Conservation (phyloP, 2,113 vertebrate genomes). For the Oceanodroma tethys region DNA sequence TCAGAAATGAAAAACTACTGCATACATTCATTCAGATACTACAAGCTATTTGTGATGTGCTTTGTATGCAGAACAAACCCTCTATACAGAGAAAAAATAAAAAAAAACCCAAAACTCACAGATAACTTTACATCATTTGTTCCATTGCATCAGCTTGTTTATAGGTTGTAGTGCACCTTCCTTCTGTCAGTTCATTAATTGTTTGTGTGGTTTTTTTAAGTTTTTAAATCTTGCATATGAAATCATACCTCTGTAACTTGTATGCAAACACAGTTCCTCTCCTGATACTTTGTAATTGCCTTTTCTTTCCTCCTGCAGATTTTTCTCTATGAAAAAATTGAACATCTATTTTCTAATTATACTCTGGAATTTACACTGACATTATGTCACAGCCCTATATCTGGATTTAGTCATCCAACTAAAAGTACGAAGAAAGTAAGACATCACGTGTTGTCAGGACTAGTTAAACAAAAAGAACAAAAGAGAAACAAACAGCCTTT, state of each 20-base stretch:
- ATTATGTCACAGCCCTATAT: background rate
- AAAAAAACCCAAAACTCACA: background rate
- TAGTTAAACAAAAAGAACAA: background rate
- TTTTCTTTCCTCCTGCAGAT: background rate
- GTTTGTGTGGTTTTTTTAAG: background rate
- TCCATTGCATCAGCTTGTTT: background rate
- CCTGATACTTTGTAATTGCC: background rate
- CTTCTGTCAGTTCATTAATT: background rate
- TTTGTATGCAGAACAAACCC: background rate
- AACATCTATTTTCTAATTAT: background rate
- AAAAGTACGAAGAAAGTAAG: background rate
- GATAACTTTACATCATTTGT: background rate
- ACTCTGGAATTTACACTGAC: background rate
- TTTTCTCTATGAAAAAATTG: background rate
- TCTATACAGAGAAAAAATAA: background rate
- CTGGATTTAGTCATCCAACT: background rate
- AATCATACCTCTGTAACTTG: background rate
- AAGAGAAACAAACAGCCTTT: too few relatives aligned
- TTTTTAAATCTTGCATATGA: background rate
- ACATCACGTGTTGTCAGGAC: background rate
- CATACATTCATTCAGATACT: background rate
- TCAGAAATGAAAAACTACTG: background rate
- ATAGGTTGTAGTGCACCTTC: accelerated
- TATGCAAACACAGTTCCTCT: background rate
- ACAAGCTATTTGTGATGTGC: background rate